Base-by-base conservation (phyloP, 2,888 invertebrate genomes). In the Drosophila limbata region DNA sequence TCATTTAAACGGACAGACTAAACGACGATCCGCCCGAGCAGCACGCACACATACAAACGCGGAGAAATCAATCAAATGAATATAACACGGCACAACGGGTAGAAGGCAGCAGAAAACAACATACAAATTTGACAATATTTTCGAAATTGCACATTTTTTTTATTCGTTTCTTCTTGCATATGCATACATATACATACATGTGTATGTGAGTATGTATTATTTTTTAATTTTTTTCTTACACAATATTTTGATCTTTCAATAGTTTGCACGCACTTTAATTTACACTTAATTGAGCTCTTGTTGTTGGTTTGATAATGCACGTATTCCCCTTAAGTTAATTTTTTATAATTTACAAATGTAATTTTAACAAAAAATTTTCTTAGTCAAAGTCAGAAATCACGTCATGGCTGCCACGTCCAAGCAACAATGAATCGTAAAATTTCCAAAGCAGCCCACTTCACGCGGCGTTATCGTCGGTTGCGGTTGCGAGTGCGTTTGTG, bases 371-470 rank as follows among this genome's bases (percentile, higher is more conserved):
- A 84, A 81, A 87, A 78, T 76, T 77, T 78, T 80, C 70, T 76
- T 80, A 88, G 82, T 88, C 80, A 90, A 91, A 88, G 86, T 91
- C 82, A 89, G 86, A 91, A 92, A 92, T 92, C 92, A 92, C 92
- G 92, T 92, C 92, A 92, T 92, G 91, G 91, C 92, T 92, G 92
- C 92, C 92, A 92, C 91, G 92, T 92, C 91, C 92, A 92, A 92
- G 92, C 92, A 92, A 92, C 92, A 92, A 92, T 92, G 91, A 91
- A 91, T 90, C 83, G 92, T 90, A 89, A 75, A 79, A 83, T 89
- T 90, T 86, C 81, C 80, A 90, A 69, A 62, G 59, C 78, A 69
- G 81, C 80, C 80, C 85, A 81, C 73, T 81, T 77, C 74, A 81
- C 73, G 76, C 76, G 74, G 81, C 80, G 73, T 68, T 79, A 69